phyloP scores from a whole-genome alignment of 2,888 invertebrate genomes.

The Piscicola geometra region DNA sequence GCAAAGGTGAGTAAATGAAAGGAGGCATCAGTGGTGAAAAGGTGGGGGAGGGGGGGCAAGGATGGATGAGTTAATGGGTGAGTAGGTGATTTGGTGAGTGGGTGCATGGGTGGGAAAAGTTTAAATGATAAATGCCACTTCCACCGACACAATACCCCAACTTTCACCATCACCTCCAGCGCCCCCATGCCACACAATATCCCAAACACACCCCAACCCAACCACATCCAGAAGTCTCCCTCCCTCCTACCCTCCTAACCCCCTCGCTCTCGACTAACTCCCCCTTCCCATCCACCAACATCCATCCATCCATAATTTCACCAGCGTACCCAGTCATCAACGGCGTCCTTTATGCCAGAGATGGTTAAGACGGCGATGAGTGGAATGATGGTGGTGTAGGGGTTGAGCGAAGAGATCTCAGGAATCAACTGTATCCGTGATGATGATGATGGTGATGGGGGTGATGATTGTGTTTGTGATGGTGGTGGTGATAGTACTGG shows the following conservation, averaged over 20 bases:
- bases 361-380: conserved; percentile 86
- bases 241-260: not conserved
- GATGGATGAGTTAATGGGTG: too few species aligned
- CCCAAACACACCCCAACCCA: not conserved
- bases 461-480: too few species aligned
- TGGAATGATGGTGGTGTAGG: conserved; percentile 92
- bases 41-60: too few species aligned
- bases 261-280: too few species aligned
- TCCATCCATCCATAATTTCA: not conserved
- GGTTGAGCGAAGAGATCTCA: conserved; percentile 91
- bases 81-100: too few species aligned
- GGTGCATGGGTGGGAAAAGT: too few species aligned
- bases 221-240: not conserved
- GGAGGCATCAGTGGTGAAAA: too few species aligned
- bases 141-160: not conserved
- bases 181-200: not conserved
- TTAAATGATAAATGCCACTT: too few species aligned
- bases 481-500: too few species aligned
- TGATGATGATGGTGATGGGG: too few species aligned
- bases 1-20: too few species aligned
- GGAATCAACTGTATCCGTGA: conserved; percentile 87
- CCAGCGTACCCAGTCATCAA: conserved; percentile 40
- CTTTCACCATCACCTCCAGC: not conserved
- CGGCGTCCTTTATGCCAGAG: conserved; percentile 64
- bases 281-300: not conserved